These are phyloP conservation scores for Punctoribates punctum DNA, from an alignment of 2,888 invertebrate genomes.

Conservation along the genomic window DNA sequence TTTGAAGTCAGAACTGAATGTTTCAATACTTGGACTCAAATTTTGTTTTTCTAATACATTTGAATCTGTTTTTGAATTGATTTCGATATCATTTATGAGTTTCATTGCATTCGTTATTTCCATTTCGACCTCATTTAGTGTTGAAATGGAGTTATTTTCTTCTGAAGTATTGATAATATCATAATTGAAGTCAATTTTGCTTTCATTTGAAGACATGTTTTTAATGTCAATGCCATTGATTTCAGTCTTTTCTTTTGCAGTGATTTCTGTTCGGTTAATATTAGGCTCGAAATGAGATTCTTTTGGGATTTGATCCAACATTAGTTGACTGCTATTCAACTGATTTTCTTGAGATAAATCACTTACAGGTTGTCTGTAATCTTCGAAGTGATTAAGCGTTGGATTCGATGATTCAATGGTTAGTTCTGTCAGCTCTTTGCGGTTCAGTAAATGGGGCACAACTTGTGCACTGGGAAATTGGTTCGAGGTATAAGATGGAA, in stretches of 20 bases:
- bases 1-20: not conserved
- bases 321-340: not conserved
- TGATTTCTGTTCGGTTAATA: not conserved
- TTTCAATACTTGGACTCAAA: not conserved
- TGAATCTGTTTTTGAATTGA: not conserved
- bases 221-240: not conserved
- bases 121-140: constrained; percentile 12
- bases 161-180: not conserved
- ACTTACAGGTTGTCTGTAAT: constrained; percentile 18
- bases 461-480: not conserved
- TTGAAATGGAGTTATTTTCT: not conserved
- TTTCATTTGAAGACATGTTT: not conserved
- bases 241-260: not conserved
- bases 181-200: not conserved
- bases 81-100: constrained; percentile 28
- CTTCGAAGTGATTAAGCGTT: not conserved
- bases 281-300: constrained; percentile 8
- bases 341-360: constrained; percentile 25
- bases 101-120: constrained; percentile 14
- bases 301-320: not conserved
- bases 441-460: not conserved
- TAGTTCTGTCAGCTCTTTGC: not conserved
- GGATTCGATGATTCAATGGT: not conserved
- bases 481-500: not conserved
- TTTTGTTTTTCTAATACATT: not conserved